Base-by-base conservation (phyloP, 2,113 vertebrate genomes). In the Toxostoma redivivum region DNA sequence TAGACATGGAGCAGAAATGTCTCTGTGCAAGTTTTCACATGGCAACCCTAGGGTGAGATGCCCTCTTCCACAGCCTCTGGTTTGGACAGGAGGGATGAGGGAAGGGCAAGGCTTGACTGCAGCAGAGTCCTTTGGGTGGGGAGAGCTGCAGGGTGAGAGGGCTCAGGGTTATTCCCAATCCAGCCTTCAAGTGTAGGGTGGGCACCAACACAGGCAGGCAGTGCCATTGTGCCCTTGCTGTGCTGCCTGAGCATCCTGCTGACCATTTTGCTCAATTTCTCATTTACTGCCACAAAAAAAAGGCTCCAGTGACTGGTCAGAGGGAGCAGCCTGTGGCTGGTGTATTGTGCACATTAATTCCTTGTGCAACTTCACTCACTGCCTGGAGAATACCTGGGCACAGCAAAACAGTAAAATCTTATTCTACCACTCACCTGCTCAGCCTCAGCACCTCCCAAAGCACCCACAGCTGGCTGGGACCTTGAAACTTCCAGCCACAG, bases 321-420 rank as follows among this genome's bases (percentile, higher is more conserved):
- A 61, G 42, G 50, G 38, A 54, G 13, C 23, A 24, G 51, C 20
- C 20, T 67, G 4, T n/a, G 4, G 1, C 58, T 27, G 33, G 4
- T 15, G 12, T 20, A 4, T 3, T 2, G 3, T 6, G 28, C 19
- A 8, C 33, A 4, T 38, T 45, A 33, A 76, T 31, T 44, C 47
- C 31, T 30, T 2, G 1, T 21, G n/a, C 42, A 50, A 2, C 12
- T 3, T 15, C 0, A 0, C 57, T 30, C 54, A 0, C 69, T 62
- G 31, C 56, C 72, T 12, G 45, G n/a, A 40, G 16, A 11, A 1
- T 37, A 30, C 35, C 90, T 65, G 67, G n/a, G 37, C 60, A 9
- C 37, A 28, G 72, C n/a, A 69, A 65, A 78, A 22, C 19, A 12
- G 38, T 7, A 1, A 60, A 67, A 28, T 22, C 3, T 30, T 64